Evolutionary conservation across 2,888 invertebrate genomes (phyloP).

Genomic region (Spilosoma lubricipeda): DNA sequence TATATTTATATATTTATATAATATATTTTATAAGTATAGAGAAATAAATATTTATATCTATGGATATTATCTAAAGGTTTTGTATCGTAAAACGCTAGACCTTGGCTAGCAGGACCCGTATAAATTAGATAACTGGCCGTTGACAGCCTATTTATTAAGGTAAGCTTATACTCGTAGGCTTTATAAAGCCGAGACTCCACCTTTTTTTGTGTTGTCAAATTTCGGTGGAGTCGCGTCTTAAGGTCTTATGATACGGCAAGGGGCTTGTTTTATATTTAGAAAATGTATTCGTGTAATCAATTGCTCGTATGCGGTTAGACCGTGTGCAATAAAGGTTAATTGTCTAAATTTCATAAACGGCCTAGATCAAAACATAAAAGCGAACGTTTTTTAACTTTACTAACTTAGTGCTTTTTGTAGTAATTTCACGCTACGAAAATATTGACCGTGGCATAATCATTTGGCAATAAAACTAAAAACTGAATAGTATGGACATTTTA

Average conservation of each 20-base stretch:
- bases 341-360: constrained; percentile 1
- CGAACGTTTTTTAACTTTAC: constrained; percentile 5
- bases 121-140: neutral
- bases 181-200: too few relatives aligned
- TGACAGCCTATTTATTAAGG: neutral
- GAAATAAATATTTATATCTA: too few relatives aligned
- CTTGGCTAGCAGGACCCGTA: neutral
- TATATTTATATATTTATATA: too few relatives aligned
- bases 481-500: constrained; percentile 27
- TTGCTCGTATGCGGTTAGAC: neutral
- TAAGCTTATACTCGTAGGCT: neutral
- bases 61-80: neutral
- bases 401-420: constrained; percentile 5
- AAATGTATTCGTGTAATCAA: neutral
- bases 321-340: neutral
- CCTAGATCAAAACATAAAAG: constrained; percentile 6
- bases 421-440: constrained; percentile 47
- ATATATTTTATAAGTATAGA: too few relatives aligned
- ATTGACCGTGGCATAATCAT: constrained; percentile 44
- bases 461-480: constrained; percentile 30
- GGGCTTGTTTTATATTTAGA: neutral
- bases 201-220: too few relatives aligned
- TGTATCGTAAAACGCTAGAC: neutral
- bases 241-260: neutral
- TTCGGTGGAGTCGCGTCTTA: too few relatives aligned